Conservation (phyloP, 2,888 invertebrate genomes). For the Macrophya alboannulata region DNA sequence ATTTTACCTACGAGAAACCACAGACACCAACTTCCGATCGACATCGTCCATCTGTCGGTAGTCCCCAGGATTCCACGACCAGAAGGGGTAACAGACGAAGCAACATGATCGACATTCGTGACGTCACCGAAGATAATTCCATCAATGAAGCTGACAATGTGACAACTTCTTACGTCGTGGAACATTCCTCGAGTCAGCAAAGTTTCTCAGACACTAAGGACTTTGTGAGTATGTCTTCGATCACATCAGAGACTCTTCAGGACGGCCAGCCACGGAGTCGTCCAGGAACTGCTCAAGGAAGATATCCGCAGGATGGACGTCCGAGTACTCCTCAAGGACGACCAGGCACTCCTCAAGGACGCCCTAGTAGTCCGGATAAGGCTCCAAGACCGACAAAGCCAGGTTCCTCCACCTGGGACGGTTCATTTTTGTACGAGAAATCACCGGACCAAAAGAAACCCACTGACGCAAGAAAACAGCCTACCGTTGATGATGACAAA, state of each 20-base stretch:
- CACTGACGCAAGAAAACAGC: slow-evolving; percentile 56
- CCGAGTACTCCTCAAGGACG: slow-evolving; percentile 39
- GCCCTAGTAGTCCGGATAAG: slow-evolving; percentile 39
- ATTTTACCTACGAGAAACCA: slow-evolving; percentile 82
- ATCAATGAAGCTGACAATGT: slow-evolving; percentile 75
- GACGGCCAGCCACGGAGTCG: slow-evolving; percentile 56
- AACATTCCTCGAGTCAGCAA: slow-evolving; percentile 73
- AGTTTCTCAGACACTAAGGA: slow-evolving; percentile 70
- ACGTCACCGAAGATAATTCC: slow-evolving; percentile 72
- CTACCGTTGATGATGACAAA: slow-evolving; percentile 35
- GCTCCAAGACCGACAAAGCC: slow-evolving; percentile 48
- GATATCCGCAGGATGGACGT: slow-evolving; percentile 53
- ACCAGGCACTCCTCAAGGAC: slow-evolving; percentile 27
- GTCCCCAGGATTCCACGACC: slow-evolving; percentile 56
- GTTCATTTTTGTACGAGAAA: slow-evolving; percentile 48
- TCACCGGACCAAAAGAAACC: slow-evolving; percentile 59
- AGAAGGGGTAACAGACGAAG: slow-evolving; percentile 61
- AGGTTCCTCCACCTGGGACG: slow-evolving; percentile 52
- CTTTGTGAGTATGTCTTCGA: slow-evolving; percentile 63
- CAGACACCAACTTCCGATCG: slow-evolving; percentile 61
- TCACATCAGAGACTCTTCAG: slow-evolving; percentile 63
- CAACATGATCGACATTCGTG: slow-evolving; percentile 70
- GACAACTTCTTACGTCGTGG: slow-evolving; percentile 73
- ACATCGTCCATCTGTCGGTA: slow-evolving; percentile 13
- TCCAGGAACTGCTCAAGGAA: slow-evolving; percentile 44